These are phyloP conservation scores for Rhagium mordax DNA, from an alignment of 2,888 invertebrate species.

Conservation along the genomic window DNA sequence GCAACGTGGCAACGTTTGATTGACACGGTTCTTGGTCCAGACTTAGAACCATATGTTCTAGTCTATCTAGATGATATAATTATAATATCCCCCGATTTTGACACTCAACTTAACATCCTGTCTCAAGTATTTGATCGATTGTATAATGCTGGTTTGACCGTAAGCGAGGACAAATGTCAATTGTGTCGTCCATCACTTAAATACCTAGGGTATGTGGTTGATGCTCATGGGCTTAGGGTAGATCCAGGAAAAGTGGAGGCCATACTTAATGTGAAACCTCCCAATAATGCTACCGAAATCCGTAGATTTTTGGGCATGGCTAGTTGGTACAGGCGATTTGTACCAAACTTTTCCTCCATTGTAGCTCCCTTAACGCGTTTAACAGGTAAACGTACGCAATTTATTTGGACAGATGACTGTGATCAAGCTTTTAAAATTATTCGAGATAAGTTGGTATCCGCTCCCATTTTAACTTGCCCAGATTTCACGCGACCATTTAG, in stretches of 20 bases:
- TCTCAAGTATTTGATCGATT: too few relatives aligned
- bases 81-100: too few relatives aligned
- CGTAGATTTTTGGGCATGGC: conserved; percentile 41
- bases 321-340: neutral
- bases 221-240: conserved; percentile 50
- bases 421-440: conserved; percentile 40
- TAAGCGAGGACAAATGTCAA: too few relatives aligned
- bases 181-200: too few relatives aligned
- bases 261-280: conserved; percentile 40
- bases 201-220: too few relatives aligned
- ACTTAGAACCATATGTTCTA: too few relatives aligned
- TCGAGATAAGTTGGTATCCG: conserved; percentile 44
- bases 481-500: too few relatives aligned
- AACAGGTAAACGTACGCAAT: neutral
- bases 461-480: conserved; percentile 50
- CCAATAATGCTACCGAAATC: conserved; percentile 34
- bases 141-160: too few relatives aligned
- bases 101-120: too few relatives aligned
- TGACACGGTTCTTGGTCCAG: too few relatives aligned
- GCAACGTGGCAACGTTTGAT: too few relatives aligned
- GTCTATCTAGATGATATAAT: too few relatives aligned
- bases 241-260: conserved; percentile 51
- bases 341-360: neutral
- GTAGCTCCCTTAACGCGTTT: neutral
- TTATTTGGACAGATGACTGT: conserved; percentile 45